Evolutionary conservation across 2,797 vertebrate species (phyloP), one percentile per base, ranked within the genome.

Genomic region (Poliocrania exsul): DNA sequence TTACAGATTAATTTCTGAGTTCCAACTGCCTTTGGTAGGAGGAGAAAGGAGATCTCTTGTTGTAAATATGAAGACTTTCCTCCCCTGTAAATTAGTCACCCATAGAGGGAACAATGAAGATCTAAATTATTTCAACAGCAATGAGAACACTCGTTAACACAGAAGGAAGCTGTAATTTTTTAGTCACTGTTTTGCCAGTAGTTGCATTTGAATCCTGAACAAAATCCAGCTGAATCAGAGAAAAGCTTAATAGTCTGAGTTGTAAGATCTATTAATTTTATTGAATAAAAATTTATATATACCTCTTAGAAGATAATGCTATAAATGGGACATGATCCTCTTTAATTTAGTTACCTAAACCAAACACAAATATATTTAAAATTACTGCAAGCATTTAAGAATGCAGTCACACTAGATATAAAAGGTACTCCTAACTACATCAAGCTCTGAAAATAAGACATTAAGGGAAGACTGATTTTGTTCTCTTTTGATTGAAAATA

Each of bases 71-170:
- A 28, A 73, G 74, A 65, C n/a, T 47, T 89, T 53, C 42, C 50
- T 70, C 28, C 15, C 17, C 56, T 87, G 40, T 58, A 89, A 74
- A 89, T 78, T 17, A 85, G 57, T 78, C 50, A 85, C 65, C 25
- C 56, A 44, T 1, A 71, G 28, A 72, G 25, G 44, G 46, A 86
- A 95, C 81, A 86, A 87, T 9, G 47, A 44, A 47, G 15, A 47
- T 72, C 38, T 89, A 72, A 87, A 92, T 95, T 74, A 87, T 74
- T 97, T 88, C 90, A 96, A 53, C 93, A 64, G 49, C 44, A 66
- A 47, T 51, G 86, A 70, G 91, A 95, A 94, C 15, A 31, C 74
- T 72, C 8, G 3, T 67, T 95, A 94, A 69, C 62, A 92, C 33
- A 57, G 85, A 81, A 93, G 33, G 77, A 95, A 90, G 75, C 38